Percentiles rank a stretch among this genome's conserved stretches.
Conservation (phyloP, 2,797 vertebrate genomes). For the Rachycentron canadum region DNA sequence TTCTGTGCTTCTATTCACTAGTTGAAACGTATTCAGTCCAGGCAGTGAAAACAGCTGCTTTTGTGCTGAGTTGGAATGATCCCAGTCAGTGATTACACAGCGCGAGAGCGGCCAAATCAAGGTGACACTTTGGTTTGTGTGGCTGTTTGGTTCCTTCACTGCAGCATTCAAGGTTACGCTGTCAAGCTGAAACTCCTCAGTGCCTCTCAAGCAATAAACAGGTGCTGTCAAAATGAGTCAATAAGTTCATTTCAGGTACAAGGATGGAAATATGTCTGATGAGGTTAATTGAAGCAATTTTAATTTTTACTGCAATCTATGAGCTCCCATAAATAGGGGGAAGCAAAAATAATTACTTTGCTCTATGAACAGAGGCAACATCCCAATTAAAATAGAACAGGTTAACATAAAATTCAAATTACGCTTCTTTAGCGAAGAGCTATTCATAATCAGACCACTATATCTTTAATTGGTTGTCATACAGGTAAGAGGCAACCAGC, state of each 20-base stretch:
- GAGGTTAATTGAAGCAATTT: constrained; percentile 73
- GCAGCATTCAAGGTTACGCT: not conserved
- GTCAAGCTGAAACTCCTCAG: not conserved
- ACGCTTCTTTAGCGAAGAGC: constrained; percentile 56
- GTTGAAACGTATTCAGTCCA: constrained; percentile 11
- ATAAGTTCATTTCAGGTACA: constrained; percentile 34
- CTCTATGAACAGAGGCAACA: constrained; percentile 59
- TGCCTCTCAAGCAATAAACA: constrained; percentile 16
- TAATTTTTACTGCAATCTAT: constrained; percentile 41
- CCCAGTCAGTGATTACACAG: not conserved
- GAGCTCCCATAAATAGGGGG: constrained; percentile 21
- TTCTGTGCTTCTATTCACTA: not conserved
- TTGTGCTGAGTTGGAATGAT: not conserved
- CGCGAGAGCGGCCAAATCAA: not conserved
- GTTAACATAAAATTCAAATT: constrained; percentile 62
- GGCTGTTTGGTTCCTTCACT: too few relatives aligned
- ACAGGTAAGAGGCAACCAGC: constrained; percentile 53
- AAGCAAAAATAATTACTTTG: constrained; percentile 66
- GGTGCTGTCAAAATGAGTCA: constrained; percentile 15
- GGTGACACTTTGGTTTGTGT: too few relatives aligned
- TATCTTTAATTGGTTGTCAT: constrained; percentile 73
- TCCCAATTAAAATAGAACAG: constrained; percentile 67
- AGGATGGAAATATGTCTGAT: constrained; percentile 52
- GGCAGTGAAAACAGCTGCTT: not conserved
- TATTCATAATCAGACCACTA: constrained; percentile 51